Conservation (phyloP, 2,797 vertebrate species). For the Alca torda region DNA sequence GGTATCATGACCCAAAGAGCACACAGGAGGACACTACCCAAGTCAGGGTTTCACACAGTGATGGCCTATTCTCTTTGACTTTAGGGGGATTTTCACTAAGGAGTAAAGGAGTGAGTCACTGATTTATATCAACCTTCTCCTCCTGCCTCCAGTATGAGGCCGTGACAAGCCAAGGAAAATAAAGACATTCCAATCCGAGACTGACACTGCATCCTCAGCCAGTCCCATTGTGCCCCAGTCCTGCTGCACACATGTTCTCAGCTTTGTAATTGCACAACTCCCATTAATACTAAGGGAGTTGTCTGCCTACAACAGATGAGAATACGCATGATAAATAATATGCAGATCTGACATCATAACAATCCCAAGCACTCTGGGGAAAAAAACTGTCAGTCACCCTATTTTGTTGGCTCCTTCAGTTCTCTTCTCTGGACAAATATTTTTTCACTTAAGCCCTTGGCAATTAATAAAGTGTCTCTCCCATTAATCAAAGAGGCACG, state of each 20-base stretch:
- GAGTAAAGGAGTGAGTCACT: slow-evolving; percentile 46
- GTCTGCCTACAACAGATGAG: slow-evolving; percentile 20
- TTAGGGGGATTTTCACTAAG: slow-evolving; percentile 36
- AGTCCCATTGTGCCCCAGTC: slow-evolving; percentile 22
- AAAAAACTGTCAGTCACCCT: slow-evolving; percentile 35
- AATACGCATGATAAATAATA: slow-evolving; percentile 9
- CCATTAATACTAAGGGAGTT: neutral
- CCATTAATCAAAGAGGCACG: neutral
- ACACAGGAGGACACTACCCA: slow-evolving; percentile 16
- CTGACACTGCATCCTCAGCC: slow-evolving; percentile 64
- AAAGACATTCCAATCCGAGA: slow-evolving; percentile 71
- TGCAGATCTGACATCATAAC: slow-evolving; percentile 13
- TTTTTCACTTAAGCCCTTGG: slow-evolving; percentile 1
- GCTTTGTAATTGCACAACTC: slow-evolving; percentile 35
- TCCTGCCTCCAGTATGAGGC: slow-evolving; percentile 64
- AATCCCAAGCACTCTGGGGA: slow-evolving; percentile 23
- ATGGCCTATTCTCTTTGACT: slow-evolving; percentile 36
- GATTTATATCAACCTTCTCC: slow-evolving; percentile 70
- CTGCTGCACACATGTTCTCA: slow-evolving; percentile 53
- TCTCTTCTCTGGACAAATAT: slow-evolving; percentile 17
- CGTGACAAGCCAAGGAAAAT: slow-evolving; percentile 72
- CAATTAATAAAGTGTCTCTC: neutral
- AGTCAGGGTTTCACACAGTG: slow-evolving; percentile 21
- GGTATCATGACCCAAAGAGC: slow-evolving; percentile 11
- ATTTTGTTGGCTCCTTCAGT: slow-evolving; percentile 14